Percentiles rank a stretch among this genome's conserved stretches.
Conservation (phyloP, 2,797 vertebrate genomes). For the Mormyrops attenuatus region DNA sequence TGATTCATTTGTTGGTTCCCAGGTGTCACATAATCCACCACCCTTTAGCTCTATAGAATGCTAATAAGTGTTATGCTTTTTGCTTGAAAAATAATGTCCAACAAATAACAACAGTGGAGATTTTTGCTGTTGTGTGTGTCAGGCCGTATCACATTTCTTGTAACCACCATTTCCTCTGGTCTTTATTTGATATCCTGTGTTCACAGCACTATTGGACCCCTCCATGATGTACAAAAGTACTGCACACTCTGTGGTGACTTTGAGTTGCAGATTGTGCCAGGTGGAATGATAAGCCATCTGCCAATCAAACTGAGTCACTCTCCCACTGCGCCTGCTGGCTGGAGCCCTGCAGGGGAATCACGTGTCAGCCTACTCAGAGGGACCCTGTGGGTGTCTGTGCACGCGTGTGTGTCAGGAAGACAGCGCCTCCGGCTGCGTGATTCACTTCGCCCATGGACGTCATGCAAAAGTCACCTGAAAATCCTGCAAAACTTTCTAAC, state of each 20-base stretch:
- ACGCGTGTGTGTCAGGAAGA: not conserved
- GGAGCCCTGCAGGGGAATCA: constrained; percentile 44
- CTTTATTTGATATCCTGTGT: not conserved
- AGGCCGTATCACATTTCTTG: not conserved
- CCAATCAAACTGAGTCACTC: constrained; percentile 63
- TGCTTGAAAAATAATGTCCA: not conserved
- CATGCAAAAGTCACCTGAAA: not conserved
- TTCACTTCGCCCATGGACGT: not conserved
- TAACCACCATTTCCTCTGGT: not conserved
- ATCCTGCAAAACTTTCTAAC: not conserved
- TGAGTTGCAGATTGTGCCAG: constrained; percentile 45
- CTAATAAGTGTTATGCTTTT: not conserved
- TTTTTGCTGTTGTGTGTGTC: not conserved
- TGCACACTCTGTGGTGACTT: not conserved
- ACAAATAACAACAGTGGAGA: not conserved
- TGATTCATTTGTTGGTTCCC: not conserved
- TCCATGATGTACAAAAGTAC: not conserved
- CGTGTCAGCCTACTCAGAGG: not conserved
- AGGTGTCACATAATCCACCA: not conserved
- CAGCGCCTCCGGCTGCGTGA: not conserved
- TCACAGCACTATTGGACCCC: not conserved
- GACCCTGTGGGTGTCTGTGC: constrained; percentile 8
- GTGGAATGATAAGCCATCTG: constrained; percentile 42
- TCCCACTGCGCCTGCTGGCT: constrained; percentile 58
- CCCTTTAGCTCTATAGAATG: not conserved